Evolutionary conservation across 2,797 vertebrate genomes (phyloP).

Genomic region (Pelochelys cantorii): DNA sequence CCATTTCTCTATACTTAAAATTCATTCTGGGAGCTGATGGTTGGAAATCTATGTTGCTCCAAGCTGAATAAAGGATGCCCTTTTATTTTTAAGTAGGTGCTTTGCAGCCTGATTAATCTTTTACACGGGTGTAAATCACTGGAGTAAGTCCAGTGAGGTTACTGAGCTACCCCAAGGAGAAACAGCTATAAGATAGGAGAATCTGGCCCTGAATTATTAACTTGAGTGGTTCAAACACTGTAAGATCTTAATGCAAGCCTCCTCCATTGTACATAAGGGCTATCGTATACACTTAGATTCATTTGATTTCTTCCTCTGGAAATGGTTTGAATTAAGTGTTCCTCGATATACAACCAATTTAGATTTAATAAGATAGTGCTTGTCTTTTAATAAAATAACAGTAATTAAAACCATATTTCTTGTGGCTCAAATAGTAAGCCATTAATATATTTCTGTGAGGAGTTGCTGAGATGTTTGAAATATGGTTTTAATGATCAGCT

Average conservation of each 20-base stretch:
- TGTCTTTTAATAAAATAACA: slow-evolving; percentile 64
- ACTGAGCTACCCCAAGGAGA: background rate
- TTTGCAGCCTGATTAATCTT: slow-evolving; percentile 2
- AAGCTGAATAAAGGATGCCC: background rate
- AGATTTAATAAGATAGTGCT: slow-evolving; percentile 68
- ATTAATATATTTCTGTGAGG: slow-evolving; percentile 15
- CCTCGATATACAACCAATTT: slow-evolving; percentile 52
- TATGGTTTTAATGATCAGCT: slow-evolving; percentile 50
- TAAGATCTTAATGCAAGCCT: slow-evolving; percentile 43
- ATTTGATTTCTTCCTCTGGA: slow-evolving; percentile 49
- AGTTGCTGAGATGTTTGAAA: slow-evolving; percentile 32
- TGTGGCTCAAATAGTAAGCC: slow-evolving; percentile 43
- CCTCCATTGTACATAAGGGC: slow-evolving; percentile 13
- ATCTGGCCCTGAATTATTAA: background rate
- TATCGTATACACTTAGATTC: slow-evolving; percentile 12
- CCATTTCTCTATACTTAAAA: background rate
- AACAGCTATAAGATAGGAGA: background rate
- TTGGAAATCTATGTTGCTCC: background rate
- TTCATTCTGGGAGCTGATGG: background rate
- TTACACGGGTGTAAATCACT: background rate
- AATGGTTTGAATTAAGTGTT: slow-evolving; percentile 61
- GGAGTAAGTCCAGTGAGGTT: slow-evolving; percentile 12
- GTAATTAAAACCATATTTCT: slow-evolving; percentile 68
- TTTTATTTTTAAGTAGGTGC: background rate
- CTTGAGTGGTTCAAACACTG: slow-evolving; percentile 27